Conservation (phyloP, 1,140 invertebrate genomes). For the Drosophila lowei region DNA sequence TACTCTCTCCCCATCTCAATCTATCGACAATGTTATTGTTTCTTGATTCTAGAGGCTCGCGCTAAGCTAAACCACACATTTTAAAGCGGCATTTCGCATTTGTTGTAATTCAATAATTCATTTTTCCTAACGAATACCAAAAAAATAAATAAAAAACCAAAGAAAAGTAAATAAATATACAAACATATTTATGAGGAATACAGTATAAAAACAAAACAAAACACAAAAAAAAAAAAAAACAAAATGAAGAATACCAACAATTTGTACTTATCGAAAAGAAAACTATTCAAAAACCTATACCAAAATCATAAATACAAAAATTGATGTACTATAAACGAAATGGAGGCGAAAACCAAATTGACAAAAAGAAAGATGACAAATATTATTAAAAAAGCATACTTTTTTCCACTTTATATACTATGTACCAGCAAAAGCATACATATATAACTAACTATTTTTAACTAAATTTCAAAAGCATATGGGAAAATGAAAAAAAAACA, state of each 20-base stretch:
- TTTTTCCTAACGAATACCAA: conserved; percentile 54
- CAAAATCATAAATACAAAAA: conserved; percentile 40
- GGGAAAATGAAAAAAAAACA: conserved; percentile 27
- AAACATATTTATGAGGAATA: conserved; percentile 45
- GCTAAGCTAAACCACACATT: conserved; percentile 66
- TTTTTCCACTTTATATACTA: conserved; percentile 77
- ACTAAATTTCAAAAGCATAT: conserved; percentile 57
- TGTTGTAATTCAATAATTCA: conserved; percentile 77
- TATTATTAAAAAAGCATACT: conserved; percentile 36
- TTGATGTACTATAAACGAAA: conserved; percentile 33
- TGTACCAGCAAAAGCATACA: conserved; percentile 42
- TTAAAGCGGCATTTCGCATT: conserved; percentile 72
- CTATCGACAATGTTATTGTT: conserved; percentile 58
- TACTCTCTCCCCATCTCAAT: conserved; percentile 17
- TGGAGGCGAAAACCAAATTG: conserved; percentile 41
- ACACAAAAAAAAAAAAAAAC: conserved; percentile 6
- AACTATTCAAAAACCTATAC: conserved; percentile 59
- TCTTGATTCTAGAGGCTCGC: conserved; percentile 65
- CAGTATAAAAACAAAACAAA: conserved; percentile 36
- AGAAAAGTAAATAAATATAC: conserved; percentile 36
- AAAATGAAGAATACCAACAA: conserved; percentile 44
- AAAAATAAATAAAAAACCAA: conserved; percentile 6
- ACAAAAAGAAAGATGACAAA: conserved; percentile 45
- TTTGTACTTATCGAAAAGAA: conserved; percentile 65
- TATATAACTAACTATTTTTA: conserved; percentile 57